Conservation (phyloP, 2,888 invertebrate genomes). For the Diarsia mendica region DNA sequence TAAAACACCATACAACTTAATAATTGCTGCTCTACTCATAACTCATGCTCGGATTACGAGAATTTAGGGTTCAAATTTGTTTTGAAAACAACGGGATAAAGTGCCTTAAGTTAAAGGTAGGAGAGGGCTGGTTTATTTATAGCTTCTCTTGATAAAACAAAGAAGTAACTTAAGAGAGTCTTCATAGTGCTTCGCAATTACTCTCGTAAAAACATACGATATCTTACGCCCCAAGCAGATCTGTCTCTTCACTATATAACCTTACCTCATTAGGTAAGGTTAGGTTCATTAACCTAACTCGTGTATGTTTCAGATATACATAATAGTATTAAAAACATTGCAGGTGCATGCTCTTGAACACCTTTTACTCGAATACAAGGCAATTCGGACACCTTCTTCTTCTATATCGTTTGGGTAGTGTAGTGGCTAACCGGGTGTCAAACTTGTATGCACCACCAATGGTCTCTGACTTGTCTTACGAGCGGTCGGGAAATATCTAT, state of each 20-base stretch:
- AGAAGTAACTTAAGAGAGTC: too few species aligned
- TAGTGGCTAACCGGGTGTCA: too few species aligned
- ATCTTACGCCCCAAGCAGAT: neutral
- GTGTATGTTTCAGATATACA: too few species aligned
- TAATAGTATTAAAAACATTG: too few species aligned
- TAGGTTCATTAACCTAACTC: neutral
- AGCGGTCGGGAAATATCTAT: too few species aligned
- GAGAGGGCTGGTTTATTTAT: neutral
- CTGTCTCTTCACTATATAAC: neutral
- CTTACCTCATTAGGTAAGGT: too few species aligned
- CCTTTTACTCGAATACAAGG: too few species aligned
- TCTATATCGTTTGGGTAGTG: too few species aligned
- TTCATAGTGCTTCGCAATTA: neutral
- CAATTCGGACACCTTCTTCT: too few species aligned
- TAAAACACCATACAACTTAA: constrained; percentile 54
- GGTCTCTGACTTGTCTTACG: too few species aligned
- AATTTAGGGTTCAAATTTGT: constrained; percentile 61
- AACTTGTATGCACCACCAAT: too few species aligned
- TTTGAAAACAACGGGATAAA: constrained; percentile 38
- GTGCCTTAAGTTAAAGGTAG: constrained; percentile 43
- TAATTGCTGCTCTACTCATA: constrained; percentile 57
- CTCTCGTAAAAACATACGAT: neutral
- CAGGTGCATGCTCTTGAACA: too few species aligned
- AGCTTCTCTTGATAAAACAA: neutral
- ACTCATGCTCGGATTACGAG: constrained; percentile 59